phyloP scores from a whole-genome alignment of 2,113 vertebrate species.

The Hipposideros armiger region DNA sequence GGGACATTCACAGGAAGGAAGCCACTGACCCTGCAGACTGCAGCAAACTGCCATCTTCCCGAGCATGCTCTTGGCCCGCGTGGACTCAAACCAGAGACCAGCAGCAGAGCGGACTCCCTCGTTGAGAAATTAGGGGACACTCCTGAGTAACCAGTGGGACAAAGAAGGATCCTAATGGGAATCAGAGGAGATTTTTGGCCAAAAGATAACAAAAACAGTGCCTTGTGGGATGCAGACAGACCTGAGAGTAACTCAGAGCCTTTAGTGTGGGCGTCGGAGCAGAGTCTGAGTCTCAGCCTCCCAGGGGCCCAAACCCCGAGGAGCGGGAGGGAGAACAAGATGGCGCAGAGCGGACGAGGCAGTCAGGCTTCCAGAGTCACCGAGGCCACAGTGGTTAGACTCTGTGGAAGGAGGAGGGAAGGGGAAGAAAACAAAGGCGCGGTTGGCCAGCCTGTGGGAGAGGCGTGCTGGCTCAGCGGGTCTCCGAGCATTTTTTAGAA shows the following conservation, averaged over 20 bases:
- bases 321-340: no score
- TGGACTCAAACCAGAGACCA: not conserved
- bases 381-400: no score
- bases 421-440: no score
- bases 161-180: not conserved
- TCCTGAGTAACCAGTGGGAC: not conserved
- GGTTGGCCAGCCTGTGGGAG: no score
- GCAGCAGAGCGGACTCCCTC: not conserved
- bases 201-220: not conserved
- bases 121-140: not conserved
- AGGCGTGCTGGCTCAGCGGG: no score
- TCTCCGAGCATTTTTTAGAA: no score
- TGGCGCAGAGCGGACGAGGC: no score
- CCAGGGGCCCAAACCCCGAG: not conserved
- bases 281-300: not conserved
- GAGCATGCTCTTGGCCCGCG: not conserved
- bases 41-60: no score
- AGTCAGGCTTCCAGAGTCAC: no score
- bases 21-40: not conserved
- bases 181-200: not conserved
- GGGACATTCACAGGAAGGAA: rapidly evolving
- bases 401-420: no score
- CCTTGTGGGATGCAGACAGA: no score
- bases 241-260: not conserved
- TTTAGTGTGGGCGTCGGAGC: not conserved